Conservation (phyloP, 92 coral and sea anemone genomes). For the Porites lobata region DNA sequence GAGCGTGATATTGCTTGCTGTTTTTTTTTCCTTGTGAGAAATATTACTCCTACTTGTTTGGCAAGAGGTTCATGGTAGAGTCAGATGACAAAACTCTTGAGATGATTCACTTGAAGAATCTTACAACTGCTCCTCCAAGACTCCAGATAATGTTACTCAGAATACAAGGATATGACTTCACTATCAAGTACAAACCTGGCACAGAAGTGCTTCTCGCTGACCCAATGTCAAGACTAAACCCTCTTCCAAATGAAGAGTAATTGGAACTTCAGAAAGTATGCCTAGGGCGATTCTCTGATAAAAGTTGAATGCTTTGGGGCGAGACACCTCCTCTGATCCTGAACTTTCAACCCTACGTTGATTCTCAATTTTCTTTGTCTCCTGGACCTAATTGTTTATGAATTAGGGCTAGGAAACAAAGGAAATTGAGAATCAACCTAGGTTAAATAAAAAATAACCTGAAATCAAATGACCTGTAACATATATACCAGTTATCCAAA, state of each 20-base stretch:
- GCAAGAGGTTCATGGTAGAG: slow-evolving; percentile 14
- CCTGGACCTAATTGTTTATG: too few relatives aligned
- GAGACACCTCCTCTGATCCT: slow-evolving; percentile 10
- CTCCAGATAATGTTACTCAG: slow-evolving; percentile 50
- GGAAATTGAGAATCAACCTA: too few relatives aligned
- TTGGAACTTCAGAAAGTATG: background rate
- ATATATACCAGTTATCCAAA: too few relatives aligned
- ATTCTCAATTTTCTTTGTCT: too few relatives aligned
- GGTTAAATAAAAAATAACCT: too few relatives aligned
- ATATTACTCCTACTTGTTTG: slow-evolving; percentile 35
- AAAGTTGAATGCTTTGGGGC: background rate
- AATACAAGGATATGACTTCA: slow-evolving; percentile 27
- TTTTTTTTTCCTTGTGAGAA: slow-evolving; percentile 50
- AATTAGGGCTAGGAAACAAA: too few relatives aligned
- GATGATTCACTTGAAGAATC: slow-evolving; percentile 47
- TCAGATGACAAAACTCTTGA: slow-evolving; percentile 44
- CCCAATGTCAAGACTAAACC: slow-evolving; percentile 27
- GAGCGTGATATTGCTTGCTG: slow-evolving; percentile 59
- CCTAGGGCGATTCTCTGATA: slow-evolving; percentile 13
- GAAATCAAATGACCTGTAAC: too few relatives aligned
- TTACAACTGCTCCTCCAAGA: slow-evolving; percentile 28
- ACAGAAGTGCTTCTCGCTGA: slow-evolving; percentile 23
- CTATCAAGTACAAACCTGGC: slow-evolving; percentile 7
- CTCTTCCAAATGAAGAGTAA: background rate
- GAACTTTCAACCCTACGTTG: slow-evolving; percentile 19